Base-by-base conservation (phyloP, 2,113 vertebrate species). In the Charina bottae region DNA sequence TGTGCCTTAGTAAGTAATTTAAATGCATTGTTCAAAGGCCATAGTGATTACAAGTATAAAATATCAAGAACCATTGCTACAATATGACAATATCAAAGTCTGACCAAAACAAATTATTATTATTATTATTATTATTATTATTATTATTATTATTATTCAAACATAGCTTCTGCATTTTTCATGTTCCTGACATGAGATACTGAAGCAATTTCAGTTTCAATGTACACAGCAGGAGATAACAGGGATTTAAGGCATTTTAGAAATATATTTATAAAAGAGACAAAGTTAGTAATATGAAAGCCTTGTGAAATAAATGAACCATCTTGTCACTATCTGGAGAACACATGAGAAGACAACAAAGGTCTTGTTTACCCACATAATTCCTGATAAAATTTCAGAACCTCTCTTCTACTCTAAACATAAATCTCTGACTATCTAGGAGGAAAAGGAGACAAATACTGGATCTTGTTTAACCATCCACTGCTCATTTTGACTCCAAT, bases 401-500 rank as follows among this genome's bases (percentile, higher is more conserved):
- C 62, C 92, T 68, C 23, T 90, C 49, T 62, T 55, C n/a, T 53
- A 91, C 56, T 94, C 91, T 60, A 85, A 83, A 59, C 2, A 56
- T 0, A 6, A 93, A 92, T 90, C 85, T 23, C 9, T 7, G 53
- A 78, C 28, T 83, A 64, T 64, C 55, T 46, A 46, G 55, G 58
- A 85, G 84, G 9, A 89, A 84, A 83, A 55, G 89, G 88, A 88
- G 87, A 21, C 72, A 83, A 83, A 89, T 23, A 10, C 42, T 60
- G 21, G n/a, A 56, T 64, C 42, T 84, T 89, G 78, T 89, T 89
- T 92, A 92, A 92, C 78, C 58, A 60, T 62, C 83, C 68, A n/a
- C 55, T 85, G 56, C 72, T 92, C 87, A 89, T 85, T 89, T 84
- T 84, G 87, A 92, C 78, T 92, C 87, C 91, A 89, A 92, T 92